Base-by-base conservation (phyloP, 2,113 vertebrate species). In the Epinephelus moara region DNA sequence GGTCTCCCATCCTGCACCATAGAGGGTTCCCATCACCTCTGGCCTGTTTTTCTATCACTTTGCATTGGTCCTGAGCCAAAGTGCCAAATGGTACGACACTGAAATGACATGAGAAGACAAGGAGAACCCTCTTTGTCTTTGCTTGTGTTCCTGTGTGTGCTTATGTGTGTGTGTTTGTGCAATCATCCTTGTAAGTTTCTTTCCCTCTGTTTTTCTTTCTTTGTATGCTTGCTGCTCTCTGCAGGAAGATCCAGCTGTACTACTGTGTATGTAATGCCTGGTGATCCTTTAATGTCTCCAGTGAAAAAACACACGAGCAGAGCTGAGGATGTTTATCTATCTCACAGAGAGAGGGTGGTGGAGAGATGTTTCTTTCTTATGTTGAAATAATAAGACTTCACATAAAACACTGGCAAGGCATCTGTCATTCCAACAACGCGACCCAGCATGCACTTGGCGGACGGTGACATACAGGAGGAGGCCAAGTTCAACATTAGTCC, bases 401-500 rank as follows among this genome's bases (percentile, higher is more conserved):
- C 37, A 61, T 70, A 55, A 81, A 86, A 81, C 57, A 78, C 79
- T 85, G 64, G 82, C 69, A 68, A 59, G 67, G 59, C 62, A 66
- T 89, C 42, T 74, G 23, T 86, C 83, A 37, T 74, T 62, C 70
- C 69, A 75, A 50, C 71, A 66, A 40, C 68, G 72, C 14, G 68
- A 27, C 73, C 56, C 78, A 70, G 70, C 82, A 40, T 64, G 87
- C 61, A 68, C 23, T 85, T 88, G 71, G 83, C 55, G 0, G 27
- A 9, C 0, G 21, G 57, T 40, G 86, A 75, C 55, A 3, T 56
- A 17, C 25, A 17, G 12, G 40, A 71, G 23, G 30, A 80, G n/a
- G 75, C 88, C 85, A 90, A 90, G 70, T 85, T 70, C 87, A 92
- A 84, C 82, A 88, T 84, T 81, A 71, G 74, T 84, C 78, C 73